Evolutionary conservation across 2,888 invertebrate species (phyloP), one percentile per base, ranked within the genome.

Genomic region (Cetonia aurata): DNA sequence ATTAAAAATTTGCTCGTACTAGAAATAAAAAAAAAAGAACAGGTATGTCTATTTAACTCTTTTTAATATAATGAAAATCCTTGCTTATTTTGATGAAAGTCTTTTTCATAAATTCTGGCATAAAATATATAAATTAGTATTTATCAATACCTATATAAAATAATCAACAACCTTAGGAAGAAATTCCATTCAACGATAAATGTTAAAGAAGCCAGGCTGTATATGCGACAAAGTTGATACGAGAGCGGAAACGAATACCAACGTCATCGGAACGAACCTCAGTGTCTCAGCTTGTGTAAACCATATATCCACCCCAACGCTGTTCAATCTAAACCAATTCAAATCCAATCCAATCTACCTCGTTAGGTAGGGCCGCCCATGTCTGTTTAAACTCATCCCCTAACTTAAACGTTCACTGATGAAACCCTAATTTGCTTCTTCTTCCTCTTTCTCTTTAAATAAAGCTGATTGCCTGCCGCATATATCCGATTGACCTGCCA

Each of bases 281-380:
- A 48, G 19, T 62, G 62, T 62, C 62, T 48, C 62, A 48, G 37
- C 62, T 71, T 68, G 75, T 74, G 75, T 75, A 79, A 80, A 79
- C 78, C 78, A 77, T 80, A 78, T 80, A 81, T 81, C 82, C 82
- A 80, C 82, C 82, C 81, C 80, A 80, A 79, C 77, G 81, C 79
- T 82, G 82, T 82, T 82, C 82, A 81, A 81, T 83, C 82, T 80
- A 81, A 81, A 83, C 81, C 82, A 80, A 83, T 83, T 83, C 83
- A 82, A 83, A 82, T 82, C 82, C 80, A 82, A 83, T 83, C 82
- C 80, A 83, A 82, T 83, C 81, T 79, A 77, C 78, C 82, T 83
- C 83, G 83, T 83, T 83, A 83, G 81, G 75, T 76, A 76, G 79
- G 75, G 80, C 82, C 82, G 80, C 83, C 81, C 81, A 79, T 80